Conservation (phyloP, 2,888 invertebrate genomes). For the Trichopoda pennipes region DNA sequence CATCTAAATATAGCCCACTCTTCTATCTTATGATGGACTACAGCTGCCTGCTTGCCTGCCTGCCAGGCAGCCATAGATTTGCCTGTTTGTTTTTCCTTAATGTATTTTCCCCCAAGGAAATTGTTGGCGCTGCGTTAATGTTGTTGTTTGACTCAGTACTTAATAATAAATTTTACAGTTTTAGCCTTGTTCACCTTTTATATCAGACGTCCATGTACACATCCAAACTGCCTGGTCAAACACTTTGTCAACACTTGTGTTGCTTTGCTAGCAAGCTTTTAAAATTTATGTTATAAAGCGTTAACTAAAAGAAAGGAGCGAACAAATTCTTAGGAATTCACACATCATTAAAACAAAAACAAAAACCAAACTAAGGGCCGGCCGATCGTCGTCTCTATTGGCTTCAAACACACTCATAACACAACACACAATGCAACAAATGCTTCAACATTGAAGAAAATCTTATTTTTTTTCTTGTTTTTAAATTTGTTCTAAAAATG, state of each 20-base stretch:
- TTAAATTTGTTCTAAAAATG: slow-evolving; percentile 63
- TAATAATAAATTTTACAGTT: slow-evolving; percentile 58
- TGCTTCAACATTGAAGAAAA: neutral
- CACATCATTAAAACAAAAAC: slow-evolving; percentile 51
- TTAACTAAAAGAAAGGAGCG: slow-evolving; percentile 3
- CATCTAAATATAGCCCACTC: slow-evolving; percentile 17
- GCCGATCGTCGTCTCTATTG: neutral
- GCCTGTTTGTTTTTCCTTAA: neutral
- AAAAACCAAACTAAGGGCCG: slow-evolving; percentile 56
- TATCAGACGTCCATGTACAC: slow-evolving; percentile 3
- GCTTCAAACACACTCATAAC: neutral
- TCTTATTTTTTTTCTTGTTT: neutral
- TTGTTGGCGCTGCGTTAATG: slow-evolving; percentile 48
- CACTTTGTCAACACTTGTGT: slow-evolving; percentile 45
- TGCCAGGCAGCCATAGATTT: no score
- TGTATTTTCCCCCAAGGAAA: slow-evolving; percentile 52
- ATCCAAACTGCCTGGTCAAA: neutral
- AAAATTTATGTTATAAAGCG: slow-evolving; percentile 33
- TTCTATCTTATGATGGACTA: neutral
- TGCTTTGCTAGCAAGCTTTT: slow-evolving; percentile 20
- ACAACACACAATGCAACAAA: no score
- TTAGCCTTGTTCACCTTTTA: slow-evolving; percentile 38
- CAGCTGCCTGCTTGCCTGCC: neutral
- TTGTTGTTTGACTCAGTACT: slow-evolving; percentile 46
- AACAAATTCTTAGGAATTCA: slow-evolving; percentile 58